phyloP scores from a whole-genome alignment of 2,113 vertebrate species.

The Setophaga kirtlandii region DNA sequence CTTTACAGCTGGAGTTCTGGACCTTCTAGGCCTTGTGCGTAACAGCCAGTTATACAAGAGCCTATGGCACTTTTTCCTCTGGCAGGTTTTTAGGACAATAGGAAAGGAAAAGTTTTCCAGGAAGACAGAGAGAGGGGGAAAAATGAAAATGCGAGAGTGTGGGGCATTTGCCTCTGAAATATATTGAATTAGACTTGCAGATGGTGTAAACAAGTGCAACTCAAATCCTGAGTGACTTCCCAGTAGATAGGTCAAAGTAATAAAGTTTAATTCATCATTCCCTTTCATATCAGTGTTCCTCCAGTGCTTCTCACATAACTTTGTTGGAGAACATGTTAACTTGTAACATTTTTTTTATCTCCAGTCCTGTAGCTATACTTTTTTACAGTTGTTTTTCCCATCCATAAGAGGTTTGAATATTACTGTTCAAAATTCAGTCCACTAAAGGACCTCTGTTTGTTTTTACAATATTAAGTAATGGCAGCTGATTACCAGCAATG shows the following conservation, averaged over 20 bases:
- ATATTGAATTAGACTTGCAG: neutral
- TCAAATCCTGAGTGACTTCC: neutral
- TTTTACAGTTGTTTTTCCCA: neutral
- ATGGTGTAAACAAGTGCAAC: neutral
- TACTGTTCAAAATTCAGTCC: neutral
- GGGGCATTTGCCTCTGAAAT: neutral
- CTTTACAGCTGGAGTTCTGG: neutral
- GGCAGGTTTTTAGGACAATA: neutral
- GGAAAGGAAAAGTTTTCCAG: neutral
- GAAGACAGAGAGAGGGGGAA: neutral
- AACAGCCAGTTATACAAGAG: neutral
- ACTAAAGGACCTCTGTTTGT: neutral
- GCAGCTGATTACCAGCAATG: neutral
- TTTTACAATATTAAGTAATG: slow-evolving; percentile 1
- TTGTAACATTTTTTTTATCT: neutral
- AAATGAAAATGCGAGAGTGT: neutral
- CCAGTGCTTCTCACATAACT: neutral
- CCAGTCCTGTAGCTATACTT: neutral
- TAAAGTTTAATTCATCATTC: neutral
- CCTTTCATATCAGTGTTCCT: neutral
- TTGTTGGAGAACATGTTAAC: neutral
- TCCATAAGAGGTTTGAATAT: neutral
- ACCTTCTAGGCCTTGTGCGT: neutral
- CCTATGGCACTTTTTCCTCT: neutral
- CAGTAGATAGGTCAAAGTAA: neutral